A percentile compares a stretch with the other conserved stretches of the same genome.
These are phyloP conservation scores for Callimorpha dominula DNA, from an alignment of 2,888 invertebrate species.

Conservation along the genomic window DNA sequence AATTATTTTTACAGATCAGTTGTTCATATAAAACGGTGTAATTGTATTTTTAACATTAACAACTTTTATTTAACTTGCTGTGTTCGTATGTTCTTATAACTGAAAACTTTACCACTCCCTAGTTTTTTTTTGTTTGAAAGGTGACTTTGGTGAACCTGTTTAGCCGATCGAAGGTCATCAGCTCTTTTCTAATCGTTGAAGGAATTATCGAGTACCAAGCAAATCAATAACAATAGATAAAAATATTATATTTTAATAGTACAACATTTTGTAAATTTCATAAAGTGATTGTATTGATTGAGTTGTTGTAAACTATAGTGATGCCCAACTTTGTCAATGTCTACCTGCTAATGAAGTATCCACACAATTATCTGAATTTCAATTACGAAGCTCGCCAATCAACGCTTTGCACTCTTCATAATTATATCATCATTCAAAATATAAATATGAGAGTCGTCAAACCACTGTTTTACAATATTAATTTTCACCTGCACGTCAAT, in stretches of 20 bases:
- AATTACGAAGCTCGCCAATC: slow-evolving; percentile 32
- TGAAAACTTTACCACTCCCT: too few species aligned
- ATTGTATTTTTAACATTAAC: slow-evolving; percentile 3
- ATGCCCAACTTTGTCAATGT: neutral
- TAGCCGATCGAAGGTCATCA: too few species aligned
- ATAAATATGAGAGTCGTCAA: slow-evolving; percentile 31
- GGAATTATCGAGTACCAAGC: too few species aligned
- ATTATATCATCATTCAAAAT: slow-evolving; percentile 35
- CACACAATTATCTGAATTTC: slow-evolving; percentile 17
- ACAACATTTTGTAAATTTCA: neutral
- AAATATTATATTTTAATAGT: neutral
- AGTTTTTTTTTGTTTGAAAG: too few species aligned
- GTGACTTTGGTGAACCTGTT: too few species aligned
- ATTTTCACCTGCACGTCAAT: slow-evolving; percentile 40
- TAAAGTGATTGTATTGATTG: neutral
- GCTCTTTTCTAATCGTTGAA: too few species aligned
- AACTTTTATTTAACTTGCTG: neutral
- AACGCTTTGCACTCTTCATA: slow-evolving; percentile 29
- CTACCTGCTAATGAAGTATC: slow-evolving; percentile 20
- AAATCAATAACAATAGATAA: too few species aligned
- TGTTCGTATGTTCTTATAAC: neutral
- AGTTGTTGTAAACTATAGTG: neutral
- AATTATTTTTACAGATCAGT: slow-evolving; percentile 14
- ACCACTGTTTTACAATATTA: slow-evolving; percentile 39
- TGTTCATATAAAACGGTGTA: neutral